Evolutionary conservation across 92 coral and sea anemone genomes (phyloP).

Genomic region (Pocillopora grandis): DNA sequence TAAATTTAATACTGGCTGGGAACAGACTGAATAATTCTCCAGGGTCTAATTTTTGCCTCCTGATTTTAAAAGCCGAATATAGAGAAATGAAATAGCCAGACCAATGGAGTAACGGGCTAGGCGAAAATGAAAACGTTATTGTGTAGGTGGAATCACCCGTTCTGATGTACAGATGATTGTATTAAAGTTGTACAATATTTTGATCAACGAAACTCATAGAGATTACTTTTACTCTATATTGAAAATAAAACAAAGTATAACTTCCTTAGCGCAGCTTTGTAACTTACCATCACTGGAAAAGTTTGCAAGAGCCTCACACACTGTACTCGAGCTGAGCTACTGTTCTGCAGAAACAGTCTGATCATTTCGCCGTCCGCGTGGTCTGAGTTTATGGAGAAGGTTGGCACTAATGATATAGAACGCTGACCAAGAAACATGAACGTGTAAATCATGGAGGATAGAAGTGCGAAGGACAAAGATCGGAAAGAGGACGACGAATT

Average conservation of each 20-base stretch:
- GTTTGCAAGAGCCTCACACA: constrained; percentile 19
- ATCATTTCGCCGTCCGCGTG: constrained; percentile 6
- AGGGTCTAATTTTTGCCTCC: no score
- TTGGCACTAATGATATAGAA: constrained; percentile 17
- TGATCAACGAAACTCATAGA: no score
- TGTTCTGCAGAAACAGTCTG: background rate
- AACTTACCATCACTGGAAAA: constrained; percentile 43
- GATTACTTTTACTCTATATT: no score
- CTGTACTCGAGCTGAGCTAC: background rate
- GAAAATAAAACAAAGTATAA: background rate
- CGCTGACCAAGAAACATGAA: background rate
- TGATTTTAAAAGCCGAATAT: no score
- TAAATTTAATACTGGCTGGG: no score
- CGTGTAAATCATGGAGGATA: constrained; percentile 86
- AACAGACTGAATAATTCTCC: no score
- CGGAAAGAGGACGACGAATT: constrained; percentile 70
- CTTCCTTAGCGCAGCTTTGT: background rate
- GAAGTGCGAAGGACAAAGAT: constrained; percentile 43
- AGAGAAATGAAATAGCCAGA: no score
- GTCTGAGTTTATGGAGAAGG: background rate
- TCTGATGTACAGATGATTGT: no score
- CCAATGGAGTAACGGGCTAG: no score
- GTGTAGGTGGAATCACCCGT: no score
- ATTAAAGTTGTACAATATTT: no score
- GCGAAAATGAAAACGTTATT: no score